phyloP scores from a whole-genome alignment of 64 coral and sea anemone species.

The Porites lutea region DNA sequence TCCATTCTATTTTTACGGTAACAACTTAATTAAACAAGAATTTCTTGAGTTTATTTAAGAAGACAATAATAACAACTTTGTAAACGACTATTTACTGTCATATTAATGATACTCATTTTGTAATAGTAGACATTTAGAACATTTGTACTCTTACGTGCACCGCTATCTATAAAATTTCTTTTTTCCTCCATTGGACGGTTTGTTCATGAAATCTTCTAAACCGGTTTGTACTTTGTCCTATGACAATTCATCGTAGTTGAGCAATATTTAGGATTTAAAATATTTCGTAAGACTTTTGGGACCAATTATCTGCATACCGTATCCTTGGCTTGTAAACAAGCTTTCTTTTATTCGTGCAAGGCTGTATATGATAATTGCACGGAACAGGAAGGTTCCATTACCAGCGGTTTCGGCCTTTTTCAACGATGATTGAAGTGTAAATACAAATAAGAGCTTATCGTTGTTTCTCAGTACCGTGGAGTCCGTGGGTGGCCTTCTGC shows the following conservation, averaged over 20 bases:
- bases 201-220: background rate
- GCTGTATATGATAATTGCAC: too few species aligned
- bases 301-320: slow-evolving; percentile 18
- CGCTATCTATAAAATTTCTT: background rate
- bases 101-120: background rate
- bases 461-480: background rate
- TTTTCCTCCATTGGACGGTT: background rate
- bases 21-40: slow-evolving; percentile 5
- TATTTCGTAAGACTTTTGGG: slow-evolving; percentile 15
- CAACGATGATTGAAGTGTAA: slow-evolving; percentile 41
- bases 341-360: background rate
- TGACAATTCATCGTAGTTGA: background rate
- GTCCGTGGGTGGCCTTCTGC: slow-evolving; percentile 11
- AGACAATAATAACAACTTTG: slow-evolving; percentile 25
- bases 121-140: background rate
- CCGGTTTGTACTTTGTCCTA: background rate
- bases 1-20: background rate
- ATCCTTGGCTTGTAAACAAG: slow-evolving; percentile 1
- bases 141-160: background rate
- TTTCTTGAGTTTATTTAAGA: slow-evolving; percentile 2
- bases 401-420: slow-evolving; percentile 13
- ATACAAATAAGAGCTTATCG: slow-evolving; percentile 33
- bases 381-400: slow-evolving; percentile 13
- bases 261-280: background rate
- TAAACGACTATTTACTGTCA: slow-evolving; percentile 10